Evolutionary conservation across 2,888 invertebrate genomes (phyloP), one percentile per base, ranked within the genome.

Genomic region (Thera obeliscata): DNA sequence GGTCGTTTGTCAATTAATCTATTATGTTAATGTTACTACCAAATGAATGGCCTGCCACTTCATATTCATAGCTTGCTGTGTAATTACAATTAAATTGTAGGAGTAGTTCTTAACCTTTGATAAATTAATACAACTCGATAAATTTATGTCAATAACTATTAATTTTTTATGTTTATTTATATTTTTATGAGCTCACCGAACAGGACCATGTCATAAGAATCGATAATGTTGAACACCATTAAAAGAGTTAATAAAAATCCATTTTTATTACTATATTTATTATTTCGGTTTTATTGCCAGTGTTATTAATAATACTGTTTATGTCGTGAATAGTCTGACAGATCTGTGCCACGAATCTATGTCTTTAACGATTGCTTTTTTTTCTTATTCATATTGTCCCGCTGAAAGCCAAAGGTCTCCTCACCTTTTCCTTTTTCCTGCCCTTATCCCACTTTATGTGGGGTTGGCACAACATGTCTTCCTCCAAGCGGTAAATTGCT

Each of bases 71-170:
- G 56, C 60, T 56, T n/a, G 59, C 35, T 46, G 12, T 61, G 54
- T 64, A 69, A 69, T 69, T 62, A 60, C 56, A 48, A 61, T 56
- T 57, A 55, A 46, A 61, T 56, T 77, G 75, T 76, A 79, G 74
- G 73, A 71, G 43, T 46, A 9, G 52, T 33, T 52, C 22, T 77
- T 77, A 77, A 78, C 75, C 77, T 78, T 80, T 76, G 67, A 71
- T 52, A 54, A 73, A 70, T 71, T 73, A 70, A 72, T 75, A 52
- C 48, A 48, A 38, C 58, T 52, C 58, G 46, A 64, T 73, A 69
- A 66, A 70, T 70, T 70, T 54, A 67, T 67, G 67, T 68, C 65
- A 70, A 73, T 71, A 72, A 68, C 69, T 74, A 71, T 77, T 59
- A 62, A 70, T 70, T 74, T 61, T 56, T 56, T 52, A 56, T 68